Base-by-base conservation (phyloP, 2,797 vertebrate species). In the Darevskia mixta region DNA sequence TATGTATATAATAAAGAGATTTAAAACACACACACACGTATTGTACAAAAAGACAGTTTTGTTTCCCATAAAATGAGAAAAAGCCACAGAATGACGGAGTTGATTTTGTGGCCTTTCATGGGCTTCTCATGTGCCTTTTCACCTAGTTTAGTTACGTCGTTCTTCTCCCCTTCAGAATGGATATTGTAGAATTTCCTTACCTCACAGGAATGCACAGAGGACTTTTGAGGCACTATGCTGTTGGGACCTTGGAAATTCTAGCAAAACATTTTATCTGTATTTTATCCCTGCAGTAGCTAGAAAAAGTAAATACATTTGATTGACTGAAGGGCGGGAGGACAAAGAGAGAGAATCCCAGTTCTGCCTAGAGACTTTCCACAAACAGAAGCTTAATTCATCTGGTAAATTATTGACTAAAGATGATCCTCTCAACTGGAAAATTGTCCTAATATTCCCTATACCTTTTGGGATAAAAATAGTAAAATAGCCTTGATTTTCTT, bases 391-490 rank as follows among this genome's bases (percentile, higher is more conserved):
- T 66, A 58, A 77, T 77, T 77, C 61, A 86, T 69, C 61, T 69
- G 43, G 79, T 86, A 76, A 86, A 89, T 86, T 77, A 89, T 89
- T 89, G 27, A 86, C 88, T 69, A 86, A 7, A 89, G 84, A 82
- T 82, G 82, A 86, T 71, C 64, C 61, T n/a, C 79, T 82, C 71
- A 82, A 43, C 83, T 89, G 83, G 61, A 89, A 86, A 86, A 82
- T 58, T 82, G 69, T 61, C 79, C 64, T 82, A 72, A 25, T 41
- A 69, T 85, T 79, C 79, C 3, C 86, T 49, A 25, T 58, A 82
- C 43, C 43, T 58, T 82, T 79, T 25, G n/a, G 32, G 43, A 4
- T 38, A 43, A n/a, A 58, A 45, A 25, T 25, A 25, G 4, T 67
- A 8, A 43, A 43, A 35, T 27, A 80, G 32, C 13, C 25, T 72